Evolutionary conservation across 2,888 invertebrate species (phyloP), one percentile per base, ranked within the genome.

Genomic region (Callinectes sapidus): DNA sequence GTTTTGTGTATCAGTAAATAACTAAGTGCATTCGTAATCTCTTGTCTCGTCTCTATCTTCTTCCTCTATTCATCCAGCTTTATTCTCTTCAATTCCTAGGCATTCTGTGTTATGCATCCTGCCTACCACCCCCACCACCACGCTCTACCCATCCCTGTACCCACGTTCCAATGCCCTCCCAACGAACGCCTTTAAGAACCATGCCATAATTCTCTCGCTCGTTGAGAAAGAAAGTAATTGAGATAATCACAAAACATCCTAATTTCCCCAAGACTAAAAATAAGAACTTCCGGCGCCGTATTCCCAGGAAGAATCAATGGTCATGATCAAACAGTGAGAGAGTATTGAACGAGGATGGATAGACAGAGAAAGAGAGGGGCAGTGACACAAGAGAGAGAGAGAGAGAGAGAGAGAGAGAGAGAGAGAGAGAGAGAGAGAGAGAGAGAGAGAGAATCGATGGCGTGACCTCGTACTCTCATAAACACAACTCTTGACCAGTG

Each of bases 361-460:
- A 32, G 77, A 77, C 8, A 32, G 32, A 28, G 77, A 77, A 28
- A 32, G 32, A 32, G 32, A 77, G 32, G 28, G 77, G 28, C 6
- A 77, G 77, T 28, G 87, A 87, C 42, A 87, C 42, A 42, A 87
- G 87, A 87, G 87, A 87, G 87, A n/a, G n/a, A n/a, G n/a, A n/a
- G n/a, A n/a, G n/a, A n/a, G n/a, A 87, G 87, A 87, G 87, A 87
- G 87, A 87, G 87, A 87, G 48, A 48, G 48, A 48, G 48, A 48
- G 48, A 48, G 87, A 87, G 87, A 87, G 87, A 87, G 87, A 87
- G 87, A 87, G 87, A 87, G 87, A 87, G 87, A 87, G 87, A 42
- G 81, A 35, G 35, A 81, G 81, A 35, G 35, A 35, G 35, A 35
- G 81, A 81, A 81, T 81, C 81, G 35, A 54, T 87, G 42, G 42